A percentile compares a stretch with the other conserved stretches of the same genome.
phyloP scores from a whole-genome alignment of 2,113 vertebrate species.

The Capreolus pygargus region DNA sequence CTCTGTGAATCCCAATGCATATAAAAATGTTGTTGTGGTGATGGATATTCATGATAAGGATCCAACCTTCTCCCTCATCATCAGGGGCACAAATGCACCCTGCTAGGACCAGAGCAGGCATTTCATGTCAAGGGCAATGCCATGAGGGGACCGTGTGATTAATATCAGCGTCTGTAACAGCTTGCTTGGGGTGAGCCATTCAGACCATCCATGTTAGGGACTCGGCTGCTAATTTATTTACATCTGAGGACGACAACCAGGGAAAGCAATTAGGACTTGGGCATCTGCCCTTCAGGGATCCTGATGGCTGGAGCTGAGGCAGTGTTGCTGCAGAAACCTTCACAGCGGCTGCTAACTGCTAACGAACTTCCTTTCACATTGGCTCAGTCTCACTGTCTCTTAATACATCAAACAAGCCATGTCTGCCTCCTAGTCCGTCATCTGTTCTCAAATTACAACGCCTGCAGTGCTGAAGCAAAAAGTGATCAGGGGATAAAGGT shows the following conservation, averaged over 20 bases:
- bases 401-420: background rate
- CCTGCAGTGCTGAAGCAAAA: background rate
- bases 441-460: background rate
- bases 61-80: background rate
- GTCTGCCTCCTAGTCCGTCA: background rate
- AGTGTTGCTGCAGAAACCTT: background rate
- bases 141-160: slow-evolving; percentile 39
- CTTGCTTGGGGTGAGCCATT: slow-evolving; percentile 25
- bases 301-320: background rate
- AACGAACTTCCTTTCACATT: background rate
- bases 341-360: background rate
- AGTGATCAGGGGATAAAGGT: background rate
- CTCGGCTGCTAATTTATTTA: slow-evolving; percentile 48
- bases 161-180: slow-evolving; percentile 45
- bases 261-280: slow-evolving; percentile 46
- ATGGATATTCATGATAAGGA: background rate
- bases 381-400: background rate
- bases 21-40: background rate
- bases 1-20: background rate
- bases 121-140: background rate
- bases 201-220: slow-evolving; percentile 16
- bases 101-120: background rate
- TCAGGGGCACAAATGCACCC: no score
- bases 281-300: slow-evolving; percentile 16
- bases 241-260: background rate